A percentile compares a stretch with the other conserved stretches of the same genome.
Evolutionary conservation across 1,140 invertebrate genomes (phyloP).

Genomic region (Cyrtorhinus lividipennis): DNA sequence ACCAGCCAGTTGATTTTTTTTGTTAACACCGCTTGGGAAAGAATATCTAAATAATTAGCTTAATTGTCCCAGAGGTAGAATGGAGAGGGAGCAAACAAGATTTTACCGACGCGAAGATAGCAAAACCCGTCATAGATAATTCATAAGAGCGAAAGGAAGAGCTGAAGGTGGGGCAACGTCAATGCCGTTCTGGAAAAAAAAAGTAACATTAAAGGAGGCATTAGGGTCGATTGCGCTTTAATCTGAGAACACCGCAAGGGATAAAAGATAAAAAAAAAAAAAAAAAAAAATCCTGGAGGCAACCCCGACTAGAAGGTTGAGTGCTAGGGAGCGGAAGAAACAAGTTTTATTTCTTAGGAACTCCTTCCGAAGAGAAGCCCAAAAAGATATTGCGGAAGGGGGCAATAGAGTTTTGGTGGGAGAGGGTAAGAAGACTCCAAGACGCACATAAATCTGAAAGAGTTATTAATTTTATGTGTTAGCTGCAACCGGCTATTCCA

Average conservation of each 20-base stretch:
- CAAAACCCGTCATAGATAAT: background rate
- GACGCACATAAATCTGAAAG: background rate
- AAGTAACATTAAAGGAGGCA: constrained; percentile 8
- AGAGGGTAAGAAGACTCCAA: background rate
- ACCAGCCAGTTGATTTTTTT: no score
- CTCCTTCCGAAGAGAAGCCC: background rate
- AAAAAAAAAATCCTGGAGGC: background rate
- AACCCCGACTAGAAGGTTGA: background rate
- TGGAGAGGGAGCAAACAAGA: background rate
- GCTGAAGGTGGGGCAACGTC: background rate
- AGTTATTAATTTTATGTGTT: background rate
- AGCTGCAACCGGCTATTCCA: background rate
- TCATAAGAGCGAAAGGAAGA: background rate
- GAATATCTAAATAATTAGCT: background rate
- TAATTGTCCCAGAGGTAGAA: background rate
- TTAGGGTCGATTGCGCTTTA: constrained; percentile 9
- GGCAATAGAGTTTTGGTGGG: background rate
- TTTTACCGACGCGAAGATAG: background rate
- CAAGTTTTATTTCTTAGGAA: constrained; percentile 9
- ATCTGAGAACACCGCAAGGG: constrained; percentile 9
- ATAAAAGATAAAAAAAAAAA: constrained; percentile 4
- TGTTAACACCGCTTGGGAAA: no score
- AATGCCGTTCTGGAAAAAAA: background rate
- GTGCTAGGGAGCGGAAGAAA: constrained; percentile 7
- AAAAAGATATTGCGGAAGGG: background rate